Percentiles rank a stretch among this genome's conserved stretches.
Conservation (phyloP, 1,140 invertebrate genomes). For the Zaprionus capensis region DNA sequence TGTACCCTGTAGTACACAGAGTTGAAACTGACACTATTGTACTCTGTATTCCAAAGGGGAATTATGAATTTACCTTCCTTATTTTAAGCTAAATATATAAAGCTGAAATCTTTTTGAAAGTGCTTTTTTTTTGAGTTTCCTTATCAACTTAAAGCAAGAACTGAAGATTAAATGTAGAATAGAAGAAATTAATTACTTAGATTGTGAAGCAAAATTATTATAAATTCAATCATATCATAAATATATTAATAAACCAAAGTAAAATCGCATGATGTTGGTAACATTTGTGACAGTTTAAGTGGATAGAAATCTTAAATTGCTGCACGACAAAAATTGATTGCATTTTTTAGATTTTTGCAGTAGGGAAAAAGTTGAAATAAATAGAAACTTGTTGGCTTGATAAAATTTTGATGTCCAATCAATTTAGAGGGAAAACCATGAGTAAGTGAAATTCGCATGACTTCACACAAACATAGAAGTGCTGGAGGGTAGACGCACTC, state of each 20-base stretch:
- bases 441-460: conserved; percentile 1
- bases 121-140: no score
- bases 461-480: background rate
- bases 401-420: background rate
- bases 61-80: no score
- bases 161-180: background rate
- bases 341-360: background rate
- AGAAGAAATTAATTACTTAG: no score
- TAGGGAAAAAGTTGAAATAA: background rate
- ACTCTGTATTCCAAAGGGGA: no score
- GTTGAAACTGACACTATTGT: no score
- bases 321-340: background rate
- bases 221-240: background rate
- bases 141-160: background rate
- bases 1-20: no score
- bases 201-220: background rate
- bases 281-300: background rate
- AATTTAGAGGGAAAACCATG: background rate
- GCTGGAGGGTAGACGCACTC: background rate
- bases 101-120: no score
- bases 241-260: background rate
- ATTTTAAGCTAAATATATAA: no score
- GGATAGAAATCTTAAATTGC: background rate
- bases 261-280: background rate
- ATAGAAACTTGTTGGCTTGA: background rate